Base-by-base conservation (phyloP, 2,888 invertebrate genomes). In the Ctena decussata region DNA sequence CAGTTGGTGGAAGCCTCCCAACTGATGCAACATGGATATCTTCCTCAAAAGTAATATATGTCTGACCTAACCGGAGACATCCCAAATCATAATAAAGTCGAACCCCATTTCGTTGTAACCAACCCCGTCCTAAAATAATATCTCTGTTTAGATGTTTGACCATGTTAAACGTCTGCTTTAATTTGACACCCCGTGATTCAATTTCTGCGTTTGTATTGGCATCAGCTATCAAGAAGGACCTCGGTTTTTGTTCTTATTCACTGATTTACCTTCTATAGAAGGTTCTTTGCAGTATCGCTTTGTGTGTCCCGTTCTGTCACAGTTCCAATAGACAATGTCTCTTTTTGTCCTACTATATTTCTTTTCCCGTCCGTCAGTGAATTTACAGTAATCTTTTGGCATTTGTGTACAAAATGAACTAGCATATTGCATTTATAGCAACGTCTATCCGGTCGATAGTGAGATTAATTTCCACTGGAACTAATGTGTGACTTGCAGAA, bases 391-490 rank as follows among this genome's bases (percentile, higher is more conserved):
- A 11, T 41, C 41, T 11, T 11, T 15, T 15, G 41, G 15, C 41
- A 41, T 41, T 41, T 15, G 6, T 41, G 2, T 37, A 37, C 71
- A 1, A 8, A 37, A n/a, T 71, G 71, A 71, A 35, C 71, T n/a
- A 37, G 37, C 44, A 18, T 73, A 12, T 46, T 73, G 44, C 73
- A 73, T 18, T 73, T 73, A 24, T 44, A 27, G 46, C 73, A 73
- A 24, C 24, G 24, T n/a, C 30, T 73, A 30, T 3, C n/a, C 2
- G 44, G 11, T 39, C 18, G 44, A n/a, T n/a, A 6, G 39, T n/a
- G 27, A 44, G 41, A 41, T 15, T 15, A 41, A 41, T 41, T 41
- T 41, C 41, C 41, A 41, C 15, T 15, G 41, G 41, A n/a, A n/a
- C n/a, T n/a, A n/a, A n/a, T n/a, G n/a, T n/a, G n/a, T n/a, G n/a